phyloP scores from a whole-genome alignment of 2,113 vertebrate species.

The Rhinogobius similis region DNA sequence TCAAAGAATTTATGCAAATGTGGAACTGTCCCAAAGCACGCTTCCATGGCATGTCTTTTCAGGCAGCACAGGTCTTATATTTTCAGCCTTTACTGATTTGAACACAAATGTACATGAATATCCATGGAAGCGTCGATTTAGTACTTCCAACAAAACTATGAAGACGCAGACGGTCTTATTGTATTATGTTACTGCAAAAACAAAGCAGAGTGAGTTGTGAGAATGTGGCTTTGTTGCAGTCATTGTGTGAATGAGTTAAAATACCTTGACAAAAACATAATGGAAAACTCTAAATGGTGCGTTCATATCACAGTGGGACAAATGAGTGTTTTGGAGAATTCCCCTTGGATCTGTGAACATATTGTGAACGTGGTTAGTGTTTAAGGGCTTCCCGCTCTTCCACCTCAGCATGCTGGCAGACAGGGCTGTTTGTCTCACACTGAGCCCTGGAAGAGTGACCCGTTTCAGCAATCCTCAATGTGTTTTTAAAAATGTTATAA shows the following conservation, averaged over 20 bases:
- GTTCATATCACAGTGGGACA: constrained; percentile 51
- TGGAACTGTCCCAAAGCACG: too few species aligned
- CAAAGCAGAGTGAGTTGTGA: background rate
- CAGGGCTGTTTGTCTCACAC: constrained; percentile 46
- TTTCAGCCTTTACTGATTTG: too few species aligned
- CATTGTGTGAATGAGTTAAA: constrained; percentile 17
- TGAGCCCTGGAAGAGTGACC: constrained; percentile 37
- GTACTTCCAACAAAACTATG: background rate
- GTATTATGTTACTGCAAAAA: background rate
- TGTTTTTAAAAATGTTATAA: background rate
- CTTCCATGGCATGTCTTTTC: too few species aligned
- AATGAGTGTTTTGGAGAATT: constrained; percentile 57
- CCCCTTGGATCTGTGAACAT: constrained; percentile 49
- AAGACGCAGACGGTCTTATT: background rate
- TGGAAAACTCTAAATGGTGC: constrained; percentile 43
- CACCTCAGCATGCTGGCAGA: constrained; percentile 58
- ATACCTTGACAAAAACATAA: constrained; percentile 48
- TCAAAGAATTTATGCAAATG: too few species aligned
- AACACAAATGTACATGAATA: background rate
- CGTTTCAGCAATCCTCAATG: constrained; percentile 35
- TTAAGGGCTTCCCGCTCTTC: constrained; percentile 56
- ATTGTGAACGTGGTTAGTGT: constrained; percentile 55
- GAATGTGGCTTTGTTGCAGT: background rate
- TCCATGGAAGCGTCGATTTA: background rate
- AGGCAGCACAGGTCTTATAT: too few species aligned